Evolutionary conservation across 1,140 invertebrate species (phyloP).

Genomic region (Aphaenogaster rudis): DNA sequence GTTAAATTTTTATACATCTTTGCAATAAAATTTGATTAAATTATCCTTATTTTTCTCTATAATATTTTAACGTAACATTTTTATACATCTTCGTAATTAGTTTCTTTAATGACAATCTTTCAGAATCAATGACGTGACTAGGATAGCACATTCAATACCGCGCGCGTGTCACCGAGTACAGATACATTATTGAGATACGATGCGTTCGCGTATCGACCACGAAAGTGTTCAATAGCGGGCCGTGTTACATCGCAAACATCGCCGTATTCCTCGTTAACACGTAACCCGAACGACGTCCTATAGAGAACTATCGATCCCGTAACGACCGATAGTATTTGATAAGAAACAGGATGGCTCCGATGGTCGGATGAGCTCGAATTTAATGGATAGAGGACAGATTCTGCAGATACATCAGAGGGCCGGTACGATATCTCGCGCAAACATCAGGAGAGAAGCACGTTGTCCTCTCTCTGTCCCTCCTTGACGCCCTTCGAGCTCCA

Average conservation of each 20-base stretch:
- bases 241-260: conserved; percentile 63
- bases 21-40: background rate
- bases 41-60: background rate
- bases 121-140: background rate
- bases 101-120: background rate
- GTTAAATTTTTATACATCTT: background rate
- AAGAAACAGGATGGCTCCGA: conserved; percentile 64
- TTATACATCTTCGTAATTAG: background rate
- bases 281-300: conserved; percentile 58
- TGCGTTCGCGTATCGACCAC: conserved; percentile 40
- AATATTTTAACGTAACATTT: conserved; percentile 10
- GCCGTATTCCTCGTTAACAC: conserved; percentile 69
- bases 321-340: conserved; percentile 71
- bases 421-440: conserved; percentile 79
- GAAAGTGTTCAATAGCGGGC: conserved; percentile 52
- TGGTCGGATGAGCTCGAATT: conserved; percentile 78
- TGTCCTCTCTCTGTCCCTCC: conserved; percentile 58
- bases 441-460: conserved; percentile 84
- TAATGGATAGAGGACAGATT: conserved; percentile 85
- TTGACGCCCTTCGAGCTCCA: conserved; percentile 21
- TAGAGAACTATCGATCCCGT: conserved; percentile 46
- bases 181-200: conserved; percentile 56
- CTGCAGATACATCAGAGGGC: conserved; percentile 83
- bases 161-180: conserved; percentile 5
- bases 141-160: background rate